Evolutionary conservation across 2,797 vertebrate species (phyloP).

Genomic region (Anguilla pacifica): DNA sequence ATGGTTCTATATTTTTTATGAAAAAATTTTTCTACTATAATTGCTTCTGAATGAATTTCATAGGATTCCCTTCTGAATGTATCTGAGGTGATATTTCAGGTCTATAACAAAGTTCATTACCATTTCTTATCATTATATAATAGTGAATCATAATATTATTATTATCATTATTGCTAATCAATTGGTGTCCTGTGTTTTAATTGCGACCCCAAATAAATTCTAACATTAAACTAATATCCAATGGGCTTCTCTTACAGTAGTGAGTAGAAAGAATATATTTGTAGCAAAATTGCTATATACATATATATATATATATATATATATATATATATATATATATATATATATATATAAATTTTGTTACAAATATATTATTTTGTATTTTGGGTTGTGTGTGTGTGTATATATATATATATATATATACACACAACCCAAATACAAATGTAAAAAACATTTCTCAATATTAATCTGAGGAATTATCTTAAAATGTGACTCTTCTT

Average conservation of each 20-base stretch:
- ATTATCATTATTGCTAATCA: background rate
- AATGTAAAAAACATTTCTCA: background rate
- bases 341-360: no score
- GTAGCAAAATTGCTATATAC: no score
- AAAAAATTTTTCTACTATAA: background rate
- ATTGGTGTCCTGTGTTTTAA: background rate
- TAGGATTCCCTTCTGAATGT: background rate
- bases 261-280: no score
- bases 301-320: no score
- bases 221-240: background rate
- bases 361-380: no score
- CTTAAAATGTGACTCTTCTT: background rate
- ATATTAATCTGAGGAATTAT: background rate
- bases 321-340: no score
- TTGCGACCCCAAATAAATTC: background rate
- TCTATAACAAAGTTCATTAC: background rate
- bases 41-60: no score
- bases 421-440: background rate
- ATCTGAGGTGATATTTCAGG: background rate
- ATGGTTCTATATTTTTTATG: background rate
- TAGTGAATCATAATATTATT: background rate
- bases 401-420: background rate
- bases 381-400: no score
- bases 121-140: background rate
- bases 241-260: background rate